These are phyloP conservation scores for Agrenia bidenticulata DNA, from an alignment of 2,888 invertebrate genomes.

Conservation along the genomic window DNA sequence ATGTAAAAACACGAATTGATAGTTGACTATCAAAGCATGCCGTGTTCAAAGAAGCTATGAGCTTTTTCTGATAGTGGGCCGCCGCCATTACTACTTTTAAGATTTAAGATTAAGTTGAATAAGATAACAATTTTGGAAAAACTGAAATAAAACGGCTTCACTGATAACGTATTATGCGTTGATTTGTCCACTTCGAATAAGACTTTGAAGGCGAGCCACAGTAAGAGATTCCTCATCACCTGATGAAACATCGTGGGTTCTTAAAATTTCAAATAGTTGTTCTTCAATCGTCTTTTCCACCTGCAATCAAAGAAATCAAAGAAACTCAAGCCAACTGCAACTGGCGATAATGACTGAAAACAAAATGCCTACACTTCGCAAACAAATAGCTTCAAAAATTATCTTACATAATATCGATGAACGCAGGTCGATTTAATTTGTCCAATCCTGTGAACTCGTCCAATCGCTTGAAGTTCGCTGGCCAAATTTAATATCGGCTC, in stretches of 20 bases:
- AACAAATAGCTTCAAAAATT: conserved; percentile 60
- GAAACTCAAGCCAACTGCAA: neutral
- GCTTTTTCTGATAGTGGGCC: no score
- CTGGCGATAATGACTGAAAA: neutral
- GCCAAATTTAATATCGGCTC: conserved; percentile 74
- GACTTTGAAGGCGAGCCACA: conserved; percentile 52
- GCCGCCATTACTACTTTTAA: no score
- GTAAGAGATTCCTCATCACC: conserved; percentile 53
- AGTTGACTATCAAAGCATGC: no score
- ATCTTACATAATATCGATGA: conserved; percentile 70
- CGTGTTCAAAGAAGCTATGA: no score
- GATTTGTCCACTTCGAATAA: conserved; percentile 26
- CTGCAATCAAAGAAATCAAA: conserved; percentile 22
- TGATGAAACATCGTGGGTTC: conserved; percentile 47
- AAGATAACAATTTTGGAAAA: neutral
- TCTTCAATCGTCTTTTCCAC: conserved; percentile 69
- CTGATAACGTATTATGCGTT: neutral
- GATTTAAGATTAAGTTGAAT: neutral
- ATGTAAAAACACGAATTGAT: no score
- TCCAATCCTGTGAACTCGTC: conserved; percentile 75
- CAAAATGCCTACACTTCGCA: conserved; percentile 2
- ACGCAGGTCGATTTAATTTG: conserved; percentile 71
- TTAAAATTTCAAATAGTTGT: conserved; percentile 61
- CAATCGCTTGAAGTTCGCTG: conserved; percentile 74
- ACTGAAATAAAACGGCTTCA: neutral